phyloP scores from a whole-genome alignment of 2,113 vertebrate species.

The Chunga burmeisteri region DNA sequence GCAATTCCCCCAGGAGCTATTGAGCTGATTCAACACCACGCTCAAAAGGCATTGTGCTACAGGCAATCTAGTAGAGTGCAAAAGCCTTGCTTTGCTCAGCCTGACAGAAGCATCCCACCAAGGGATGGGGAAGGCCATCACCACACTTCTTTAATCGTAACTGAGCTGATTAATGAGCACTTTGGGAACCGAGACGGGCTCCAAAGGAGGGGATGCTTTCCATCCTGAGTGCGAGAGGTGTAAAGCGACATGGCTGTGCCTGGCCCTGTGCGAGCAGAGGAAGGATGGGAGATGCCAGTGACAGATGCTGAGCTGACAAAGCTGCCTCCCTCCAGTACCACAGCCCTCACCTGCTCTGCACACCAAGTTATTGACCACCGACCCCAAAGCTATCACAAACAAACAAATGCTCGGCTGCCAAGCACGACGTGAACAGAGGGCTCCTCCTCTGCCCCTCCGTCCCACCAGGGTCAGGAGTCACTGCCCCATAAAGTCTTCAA shows the following conservation, averaged over 20 bases:
- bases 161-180: rapidly evolving
- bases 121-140: not conserved
- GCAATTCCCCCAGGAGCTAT: not conserved
- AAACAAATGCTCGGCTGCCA: not conserved
- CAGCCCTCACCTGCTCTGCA: not conserved
- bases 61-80: not conserved
- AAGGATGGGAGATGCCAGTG: not conserved
- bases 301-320: not conserved
- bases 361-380: not conserved
- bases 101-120: rapidly evolving
- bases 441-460: not conserved
- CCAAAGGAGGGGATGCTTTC: not conserved
- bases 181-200: not conserved
- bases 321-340: too few relatives aligned
- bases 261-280: rapidly evolving
- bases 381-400: not conserved
- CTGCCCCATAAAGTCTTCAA: not conserved
- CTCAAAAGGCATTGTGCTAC: rapidly evolving
- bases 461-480: not conserved
- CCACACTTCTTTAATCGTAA: rapidly evolving
- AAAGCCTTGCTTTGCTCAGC: not conserved
- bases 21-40: rapidly evolving
- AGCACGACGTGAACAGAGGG: rapidly evolving
- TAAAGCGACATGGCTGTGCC: not conserved
- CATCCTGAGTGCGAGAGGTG: too few relatives aligned